Evolutionary conservation across 2,888 invertebrate species (phyloP), one percentile per base, ranked within the genome.

Genomic region (Leptodirus hochenwartii): DNA sequence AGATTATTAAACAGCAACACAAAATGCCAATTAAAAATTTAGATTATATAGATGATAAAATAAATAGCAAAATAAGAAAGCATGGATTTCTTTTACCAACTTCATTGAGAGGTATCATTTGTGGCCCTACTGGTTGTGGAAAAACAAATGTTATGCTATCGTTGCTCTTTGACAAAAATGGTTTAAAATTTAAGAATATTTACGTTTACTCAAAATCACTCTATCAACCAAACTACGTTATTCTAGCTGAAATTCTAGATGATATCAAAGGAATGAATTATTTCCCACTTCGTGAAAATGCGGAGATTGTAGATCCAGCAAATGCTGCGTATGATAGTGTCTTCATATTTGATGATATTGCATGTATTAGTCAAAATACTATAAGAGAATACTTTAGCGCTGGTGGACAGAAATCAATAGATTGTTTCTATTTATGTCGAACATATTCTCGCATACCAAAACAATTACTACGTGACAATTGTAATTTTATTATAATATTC

Each of bases 81-180:
- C 36, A 38, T 24, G 23, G 36, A 17, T 8, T 10, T 4, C 13
- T 26, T 17, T n/a, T 25, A 3, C 27, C 25, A 11, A 31, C 29
- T 29, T 28, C 31, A 29, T 29, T 34, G 2, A 11, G 28, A 25
- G 6, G 22, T 20, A 11, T 34, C 15, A 31, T 34, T 29, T 32
- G 34, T 30, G 26, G 49, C 46, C 11, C 47, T 17, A 47, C 45
- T 12, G 47, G 46, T 33, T 49, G 44, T 32, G 50, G 51, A 4
- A 52, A 54, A 40, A 49, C 49, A 5, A 51, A 51, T 34, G 38
- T 45, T n/a, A 40, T 51, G 34, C 31, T 50, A 6, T 39, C 43
- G 28, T 38, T 53, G 29, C 34, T 51, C 13, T 39, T 42, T 22
- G 38, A 46, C 37, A 38, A 40, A 12, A 49, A 51, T 37, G 49